Percentiles rank a stretch among this genome's conserved stretches.
These are phyloP conservation scores for Horisme vitalbata DNA, from an alignment of 2,888 invertebrate species.

Conservation along the genomic window DNA sequence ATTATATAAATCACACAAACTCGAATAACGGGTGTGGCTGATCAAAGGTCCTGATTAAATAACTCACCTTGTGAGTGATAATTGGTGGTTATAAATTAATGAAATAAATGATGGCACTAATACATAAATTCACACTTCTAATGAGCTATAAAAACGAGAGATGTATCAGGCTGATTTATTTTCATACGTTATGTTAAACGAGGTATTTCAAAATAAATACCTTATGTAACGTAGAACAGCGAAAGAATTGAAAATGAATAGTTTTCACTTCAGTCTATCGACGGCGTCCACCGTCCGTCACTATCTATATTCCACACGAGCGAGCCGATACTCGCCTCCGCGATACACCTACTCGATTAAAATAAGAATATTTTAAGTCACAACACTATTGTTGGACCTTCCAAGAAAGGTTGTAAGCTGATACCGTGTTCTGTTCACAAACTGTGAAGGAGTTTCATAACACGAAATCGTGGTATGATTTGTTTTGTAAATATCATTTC, in stretches of 20 bases:
- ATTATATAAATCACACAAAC: conserved; percentile 10
- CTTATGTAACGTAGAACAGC: conserved; percentile 53
- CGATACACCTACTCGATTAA: conserved; percentile 75
- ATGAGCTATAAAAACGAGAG: conserved; percentile 18
- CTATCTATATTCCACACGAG: conserved; percentile 79
- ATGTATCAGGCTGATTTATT: conserved; percentile 11
- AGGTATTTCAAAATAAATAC: neutral
- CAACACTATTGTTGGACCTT: conserved; percentile 67
- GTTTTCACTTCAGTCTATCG: conserved; percentile 53
- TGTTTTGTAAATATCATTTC: conserved; percentile 28
- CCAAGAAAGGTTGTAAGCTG: conserved; percentile 53
- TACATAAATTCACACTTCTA: conserved; percentile 33
- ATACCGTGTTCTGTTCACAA: conserved; percentile 43
- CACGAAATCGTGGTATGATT: conserved; percentile 28
- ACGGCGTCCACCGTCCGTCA: conserved; percentile 70
- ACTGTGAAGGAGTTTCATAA: conserved; percentile 39
- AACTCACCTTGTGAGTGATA: conserved; percentile 14
- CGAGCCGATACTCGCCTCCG: conserved; percentile 61
- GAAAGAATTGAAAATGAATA: conserved; percentile 62
- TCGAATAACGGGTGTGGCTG: conserved; percentile 10
- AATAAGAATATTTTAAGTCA: conserved; percentile 72
- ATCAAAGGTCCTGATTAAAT: conserved; percentile 20
- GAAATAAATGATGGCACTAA: conserved; percentile 23
- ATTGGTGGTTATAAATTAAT: conserved; percentile 24
- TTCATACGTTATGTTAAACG: neutral